A percentile compares a stretch with the other conserved stretches of the same genome.
Conservation (phyloP, 1,140 invertebrate genomes). For the Panagrolaimus sp. region DNA sequence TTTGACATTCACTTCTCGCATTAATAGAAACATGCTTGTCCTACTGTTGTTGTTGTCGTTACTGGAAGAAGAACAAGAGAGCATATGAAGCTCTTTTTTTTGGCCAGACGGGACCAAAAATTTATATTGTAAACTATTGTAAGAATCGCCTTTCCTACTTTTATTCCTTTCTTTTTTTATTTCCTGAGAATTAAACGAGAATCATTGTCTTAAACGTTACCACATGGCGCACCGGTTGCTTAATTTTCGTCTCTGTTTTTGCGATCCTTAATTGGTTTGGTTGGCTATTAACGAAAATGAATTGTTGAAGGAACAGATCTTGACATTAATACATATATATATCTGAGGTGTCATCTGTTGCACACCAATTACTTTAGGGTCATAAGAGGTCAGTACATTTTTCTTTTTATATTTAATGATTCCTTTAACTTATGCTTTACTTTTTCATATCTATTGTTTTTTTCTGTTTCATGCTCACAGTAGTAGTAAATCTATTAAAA, state of each 20-base stretch:
- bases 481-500: slow-evolving; percentile 2
- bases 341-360: not conserved
- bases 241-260: not conserved
- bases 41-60: not conserved
- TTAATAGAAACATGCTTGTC: not conserved
- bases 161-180: too few relatives aligned
- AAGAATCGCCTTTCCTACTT: too few relatives aligned
- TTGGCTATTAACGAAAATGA: too few relatives aligned
- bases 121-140: not conserved
- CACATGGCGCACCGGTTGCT: slow-evolving; percentile 14
- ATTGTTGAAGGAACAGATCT: not conserved
- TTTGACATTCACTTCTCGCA: not conserved
- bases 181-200: not conserved
- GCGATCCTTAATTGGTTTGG: slow-evolving; percentile 2
- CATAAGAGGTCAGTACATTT: slow-evolving; percentile 6
- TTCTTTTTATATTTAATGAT: not conserved
- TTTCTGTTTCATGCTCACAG: not conserved
- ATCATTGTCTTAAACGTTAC: slow-evolving; percentile 1
- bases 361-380: not conserved
- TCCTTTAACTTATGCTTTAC: not conserved
- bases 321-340: not conserved
- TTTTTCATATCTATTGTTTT: slow-evolving; percentile 1
- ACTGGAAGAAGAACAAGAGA: not conserved
- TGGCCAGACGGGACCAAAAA: not conserved
- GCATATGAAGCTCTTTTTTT: not conserved